These are phyloP conservation scores for Chelonia mydas DNA, from an alignment of 2,797 vertebrate species.

Conservation along the genomic window DNA sequence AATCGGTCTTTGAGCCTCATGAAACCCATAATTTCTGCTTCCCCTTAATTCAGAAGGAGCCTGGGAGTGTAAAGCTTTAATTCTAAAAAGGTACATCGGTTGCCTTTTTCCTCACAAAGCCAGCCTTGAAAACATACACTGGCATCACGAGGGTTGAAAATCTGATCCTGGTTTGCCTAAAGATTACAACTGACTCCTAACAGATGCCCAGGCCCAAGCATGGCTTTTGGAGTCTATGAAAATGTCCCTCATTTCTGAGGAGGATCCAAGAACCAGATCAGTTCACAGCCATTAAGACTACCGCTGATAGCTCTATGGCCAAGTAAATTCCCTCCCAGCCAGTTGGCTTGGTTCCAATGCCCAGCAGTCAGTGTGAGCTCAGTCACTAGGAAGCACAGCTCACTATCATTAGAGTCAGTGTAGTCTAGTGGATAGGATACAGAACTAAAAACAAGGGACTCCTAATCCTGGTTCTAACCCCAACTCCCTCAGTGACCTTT, in stretches of 20 bases:
- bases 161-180: neutral
- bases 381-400: neutral
- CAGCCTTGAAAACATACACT: neutral
- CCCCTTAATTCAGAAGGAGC: neutral
- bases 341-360: neutral
- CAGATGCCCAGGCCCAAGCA: neutral
- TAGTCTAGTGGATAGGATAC: neutral
- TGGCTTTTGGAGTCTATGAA: neutral
- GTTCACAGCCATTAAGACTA: neutral
- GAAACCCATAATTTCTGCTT: neutral
- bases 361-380: neutral
- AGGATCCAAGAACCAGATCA: neutral
- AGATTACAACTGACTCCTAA: neutral
- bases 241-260: accelerated
- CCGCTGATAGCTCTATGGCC: neutral
- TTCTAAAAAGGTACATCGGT: neutral
- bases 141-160: neutral
- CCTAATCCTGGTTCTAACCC: neutral
- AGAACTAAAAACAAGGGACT: neutral
- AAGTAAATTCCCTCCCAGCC: neutral
- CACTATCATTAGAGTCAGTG: neutral
- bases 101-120: neutral
- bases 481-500: neutral
- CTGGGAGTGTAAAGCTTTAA: neutral
- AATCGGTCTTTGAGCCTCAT: neutral